Evolutionary conservation across 2,113 vertebrate species (phyloP).

Genomic region (Salvelinus alpinus): DNA sequence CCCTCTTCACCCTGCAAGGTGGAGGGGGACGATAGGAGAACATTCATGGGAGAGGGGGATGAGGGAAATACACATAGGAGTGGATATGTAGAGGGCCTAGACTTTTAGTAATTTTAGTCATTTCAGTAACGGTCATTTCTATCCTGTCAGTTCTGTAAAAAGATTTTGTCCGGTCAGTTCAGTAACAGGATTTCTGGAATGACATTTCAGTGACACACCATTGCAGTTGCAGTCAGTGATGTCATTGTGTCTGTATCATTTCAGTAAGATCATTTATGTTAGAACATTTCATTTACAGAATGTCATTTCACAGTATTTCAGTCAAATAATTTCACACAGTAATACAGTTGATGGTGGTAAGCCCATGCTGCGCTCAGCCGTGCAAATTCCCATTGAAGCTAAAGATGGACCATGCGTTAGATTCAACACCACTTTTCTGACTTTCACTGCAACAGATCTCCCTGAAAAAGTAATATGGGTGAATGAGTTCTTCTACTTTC

Average conservation of each 20-base stretch:
- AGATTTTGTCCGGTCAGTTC: background rate
- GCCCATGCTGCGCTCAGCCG: constrained; percentile 60
- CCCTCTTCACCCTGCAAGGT: constrained; percentile 90
- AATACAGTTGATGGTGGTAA: constrained; percentile 41
- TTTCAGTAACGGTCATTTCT: background rate
- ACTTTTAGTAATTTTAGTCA: background rate
- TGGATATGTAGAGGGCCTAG: background rate
- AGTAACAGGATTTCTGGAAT: background rate
- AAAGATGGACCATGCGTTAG: constrained; percentile 44
- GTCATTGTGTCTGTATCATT: background rate
- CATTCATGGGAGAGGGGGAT: background rate
- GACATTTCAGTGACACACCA: background rate
- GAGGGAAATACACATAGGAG: background rate
- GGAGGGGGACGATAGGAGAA: constrained; percentile 18
- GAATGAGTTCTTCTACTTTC: no score
- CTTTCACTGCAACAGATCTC: constrained; percentile 6
- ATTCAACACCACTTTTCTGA: constrained; percentile 14
- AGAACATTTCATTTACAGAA: constrained; percentile 19
- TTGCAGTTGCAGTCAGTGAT: background rate
- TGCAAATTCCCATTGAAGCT: constrained; percentile 35
- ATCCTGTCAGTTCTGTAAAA: background rate
- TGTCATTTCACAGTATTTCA: background rate
- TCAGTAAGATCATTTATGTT: constrained; percentile 5
- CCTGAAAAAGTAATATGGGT: no score
- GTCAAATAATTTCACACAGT: background rate